Conservation (phyloP, 2,113 vertebrate species). For the Laticauda laticaudata region DNA sequence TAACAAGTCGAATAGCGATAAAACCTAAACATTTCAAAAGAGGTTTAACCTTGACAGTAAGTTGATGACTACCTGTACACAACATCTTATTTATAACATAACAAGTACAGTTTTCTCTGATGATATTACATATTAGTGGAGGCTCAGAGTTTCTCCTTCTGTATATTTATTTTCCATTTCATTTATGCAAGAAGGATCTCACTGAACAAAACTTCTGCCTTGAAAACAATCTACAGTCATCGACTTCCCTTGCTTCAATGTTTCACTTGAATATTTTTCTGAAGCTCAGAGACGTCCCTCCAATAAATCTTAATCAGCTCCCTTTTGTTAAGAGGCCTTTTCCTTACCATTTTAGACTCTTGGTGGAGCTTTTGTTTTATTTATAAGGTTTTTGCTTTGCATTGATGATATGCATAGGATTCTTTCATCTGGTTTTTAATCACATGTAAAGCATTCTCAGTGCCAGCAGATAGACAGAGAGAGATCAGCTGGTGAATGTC, state of each 20-base stretch:
- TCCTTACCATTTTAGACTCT: conserved; percentile 42
- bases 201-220: background rate
- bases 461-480: conserved; percentile 43
- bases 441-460: conserved; percentile 36
- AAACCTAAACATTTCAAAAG: too few species aligned
- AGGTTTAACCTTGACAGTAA: background rate
- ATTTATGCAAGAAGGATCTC: conserved; percentile 42
- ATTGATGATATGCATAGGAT: background rate
- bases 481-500: conserved; percentile 45
- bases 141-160: conserved; percentile 35
- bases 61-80: background rate
- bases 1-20: too few species aligned
- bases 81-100: background rate
- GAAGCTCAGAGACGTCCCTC: conserved; percentile 18
- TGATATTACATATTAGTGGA: conserved; percentile 29
- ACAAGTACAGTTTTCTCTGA: background rate
- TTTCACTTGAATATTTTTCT: conserved; percentile 30
- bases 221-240: conserved; percentile 21
- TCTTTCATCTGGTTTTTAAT: conserved; percentile 52
- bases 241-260: background rate
- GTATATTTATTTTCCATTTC: conserved; percentile 15
- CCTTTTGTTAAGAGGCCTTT: conserved; percentile 11
- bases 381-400: conserved; percentile 41
- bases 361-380: conserved; percentile 66
- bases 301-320: conserved; percentile 44